phyloP scores from a whole-genome alignment of 2,888 invertebrate genomes.

The Lutraria lutraria region DNA sequence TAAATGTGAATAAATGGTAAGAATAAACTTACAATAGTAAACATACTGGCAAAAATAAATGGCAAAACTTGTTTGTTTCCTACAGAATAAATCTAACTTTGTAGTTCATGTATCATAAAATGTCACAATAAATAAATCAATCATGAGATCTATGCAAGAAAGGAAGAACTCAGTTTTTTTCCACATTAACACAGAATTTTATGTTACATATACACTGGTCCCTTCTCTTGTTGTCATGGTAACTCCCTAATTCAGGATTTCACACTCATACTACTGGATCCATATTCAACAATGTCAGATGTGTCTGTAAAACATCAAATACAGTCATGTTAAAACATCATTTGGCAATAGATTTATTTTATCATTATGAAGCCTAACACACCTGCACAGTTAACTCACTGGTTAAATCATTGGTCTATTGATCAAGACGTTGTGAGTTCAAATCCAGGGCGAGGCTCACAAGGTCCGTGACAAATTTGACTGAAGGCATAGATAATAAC shows the following conservation, averaged over 20 bases:
- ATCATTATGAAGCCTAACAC: not conserved
- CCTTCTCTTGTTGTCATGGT: constrained; percentile 3
- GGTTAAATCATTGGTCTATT: no score
- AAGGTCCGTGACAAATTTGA: no score
- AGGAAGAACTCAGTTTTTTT: not conserved
- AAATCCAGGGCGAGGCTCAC: no score
- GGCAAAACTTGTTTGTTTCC: not conserved
- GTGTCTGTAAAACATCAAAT: constrained; percentile 66
- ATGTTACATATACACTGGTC: not conserved
- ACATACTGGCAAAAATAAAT: not conserved
- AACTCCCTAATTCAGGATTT: constrained; percentile 39
- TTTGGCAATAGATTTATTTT: not conserved
- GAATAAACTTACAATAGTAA: not conserved
- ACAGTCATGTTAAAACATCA: not conserved
- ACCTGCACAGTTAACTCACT: not conserved
- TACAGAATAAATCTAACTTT: not conserved
- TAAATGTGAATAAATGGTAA: not conserved
- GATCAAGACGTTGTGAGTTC: no score
- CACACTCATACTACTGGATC: constrained; percentile 54
- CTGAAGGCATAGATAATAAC: not conserved
- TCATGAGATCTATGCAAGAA: not conserved
- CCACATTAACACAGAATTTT: not conserved
- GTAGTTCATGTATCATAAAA: not conserved
- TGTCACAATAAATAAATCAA: constrained; percentile 9
- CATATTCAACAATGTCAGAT: constrained; percentile 72